These are phyloP conservation scores for Labeo rohita DNA, from an alignment of 2,113 vertebrate genomes.

Conservation along the genomic window DNA sequence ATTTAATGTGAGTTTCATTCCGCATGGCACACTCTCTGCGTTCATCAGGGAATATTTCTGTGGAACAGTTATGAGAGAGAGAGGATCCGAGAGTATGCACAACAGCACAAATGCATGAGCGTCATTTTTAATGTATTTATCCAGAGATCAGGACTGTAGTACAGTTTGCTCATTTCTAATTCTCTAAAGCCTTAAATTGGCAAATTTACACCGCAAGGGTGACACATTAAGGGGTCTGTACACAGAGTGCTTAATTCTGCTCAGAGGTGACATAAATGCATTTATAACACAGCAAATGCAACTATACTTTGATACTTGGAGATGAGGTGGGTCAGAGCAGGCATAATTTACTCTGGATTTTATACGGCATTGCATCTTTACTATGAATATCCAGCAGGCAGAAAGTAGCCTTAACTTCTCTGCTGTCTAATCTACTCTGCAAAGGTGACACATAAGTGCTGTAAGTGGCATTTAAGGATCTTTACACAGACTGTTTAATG, in stretches of 20 bases:
- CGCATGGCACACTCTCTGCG: neutral
- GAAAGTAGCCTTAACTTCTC: neutral
- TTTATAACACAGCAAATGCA: neutral
- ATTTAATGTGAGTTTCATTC: slow-evolving; percentile 1
- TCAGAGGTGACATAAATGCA: neutral
- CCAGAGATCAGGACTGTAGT: neutral
- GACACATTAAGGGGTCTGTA: neutral
- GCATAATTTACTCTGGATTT: neutral
- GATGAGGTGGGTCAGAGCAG: neutral
- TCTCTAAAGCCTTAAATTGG: neutral
- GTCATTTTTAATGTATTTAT: neutral
- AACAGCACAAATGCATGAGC: neutral
- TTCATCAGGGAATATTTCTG: neutral
- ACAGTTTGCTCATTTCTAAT: neutral
- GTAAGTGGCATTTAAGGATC: neutral
- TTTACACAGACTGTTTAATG: neutral
- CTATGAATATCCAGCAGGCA: neutral
- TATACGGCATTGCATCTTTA: neutral
- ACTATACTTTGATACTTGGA: neutral
- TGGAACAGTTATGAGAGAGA: neutral
- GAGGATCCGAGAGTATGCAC: neutral
- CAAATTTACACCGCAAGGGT: neutral
- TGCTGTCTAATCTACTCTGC: neutral
- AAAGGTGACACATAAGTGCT: neutral
- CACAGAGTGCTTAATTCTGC: neutral